These are phyloP conservation scores for Sphenodon punctatus DNA, from an alignment of 2,797 vertebrate genomes.

Conservation along the genomic window DNA sequence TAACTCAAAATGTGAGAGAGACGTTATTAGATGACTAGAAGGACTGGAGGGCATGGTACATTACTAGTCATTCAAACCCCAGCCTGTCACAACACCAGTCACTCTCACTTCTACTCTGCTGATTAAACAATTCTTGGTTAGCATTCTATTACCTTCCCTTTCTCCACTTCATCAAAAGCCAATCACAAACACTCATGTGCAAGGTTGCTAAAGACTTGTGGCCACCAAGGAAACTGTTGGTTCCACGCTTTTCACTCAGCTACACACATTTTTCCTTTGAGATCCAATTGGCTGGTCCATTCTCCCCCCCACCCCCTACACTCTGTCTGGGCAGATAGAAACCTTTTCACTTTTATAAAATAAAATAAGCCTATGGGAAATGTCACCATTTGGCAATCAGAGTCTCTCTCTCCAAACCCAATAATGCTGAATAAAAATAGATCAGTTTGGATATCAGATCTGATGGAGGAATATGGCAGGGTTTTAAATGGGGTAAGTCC, in stretches of 20 bases:
- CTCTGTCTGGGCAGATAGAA: neutral
- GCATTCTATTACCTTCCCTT: neutral
- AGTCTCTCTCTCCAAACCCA: neutral
- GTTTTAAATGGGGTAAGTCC: too few species aligned
- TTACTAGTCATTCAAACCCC: neutral
- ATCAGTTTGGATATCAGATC: neutral
- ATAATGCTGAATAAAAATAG: neutral
- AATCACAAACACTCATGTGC: neutral
- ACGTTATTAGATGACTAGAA: neutral
- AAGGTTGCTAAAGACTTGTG: neutral
- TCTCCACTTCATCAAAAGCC: neutral
- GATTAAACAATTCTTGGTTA: neutral
- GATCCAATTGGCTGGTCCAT: neutral
- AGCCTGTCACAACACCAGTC: neutral
- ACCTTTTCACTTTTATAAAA: neutral
- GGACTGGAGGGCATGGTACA: neutral
- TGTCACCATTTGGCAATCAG: neutral
- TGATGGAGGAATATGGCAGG: too few species aligned
- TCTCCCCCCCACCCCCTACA: too few species aligned
- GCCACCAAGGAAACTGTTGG: neutral
- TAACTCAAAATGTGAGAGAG: neutral
- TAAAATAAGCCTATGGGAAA: neutral
- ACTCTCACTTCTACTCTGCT: neutral
- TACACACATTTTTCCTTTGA: neutral
- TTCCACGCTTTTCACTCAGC: neutral